Conservation (phyloP, 2,888 invertebrate genomes). For the Eutolmus rufibarbis region DNA sequence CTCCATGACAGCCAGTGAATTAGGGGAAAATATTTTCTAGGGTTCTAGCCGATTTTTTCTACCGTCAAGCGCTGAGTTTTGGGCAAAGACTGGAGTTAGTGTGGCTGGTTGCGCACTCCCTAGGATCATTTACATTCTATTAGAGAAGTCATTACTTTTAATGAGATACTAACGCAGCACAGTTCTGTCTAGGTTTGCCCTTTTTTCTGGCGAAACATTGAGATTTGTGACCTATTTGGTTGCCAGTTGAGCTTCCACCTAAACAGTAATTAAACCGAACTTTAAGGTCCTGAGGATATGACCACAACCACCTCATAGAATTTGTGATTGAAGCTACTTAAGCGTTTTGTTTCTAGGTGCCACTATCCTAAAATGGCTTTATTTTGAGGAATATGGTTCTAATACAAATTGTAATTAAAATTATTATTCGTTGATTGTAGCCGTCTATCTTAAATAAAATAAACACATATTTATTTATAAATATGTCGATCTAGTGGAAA, state of each 20-base stretch:
- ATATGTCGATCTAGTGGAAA: too few relatives aligned
- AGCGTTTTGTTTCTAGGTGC: not conserved
- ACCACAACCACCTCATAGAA: not conserved
- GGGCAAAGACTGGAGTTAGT: not conserved
- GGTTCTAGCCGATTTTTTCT: not conserved
- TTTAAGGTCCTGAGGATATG: not conserved
- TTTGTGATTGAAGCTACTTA: slow-evolving; percentile 13
- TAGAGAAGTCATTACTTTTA: slow-evolving; percentile 44
- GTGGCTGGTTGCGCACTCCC: not conserved
- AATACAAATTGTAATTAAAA: too few relatives aligned
- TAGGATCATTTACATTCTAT: slow-evolving; percentile 43
- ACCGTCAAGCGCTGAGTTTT: not conserved
- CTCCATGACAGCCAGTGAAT: slow-evolving; percentile 11
- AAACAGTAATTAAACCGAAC: slow-evolving; percentile 33
- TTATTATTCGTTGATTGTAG: too few relatives aligned
- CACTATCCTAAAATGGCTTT: not conserved
- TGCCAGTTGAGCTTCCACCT: not conserved
- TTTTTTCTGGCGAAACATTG: slow-evolving; percentile 2
- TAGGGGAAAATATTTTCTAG: not conserved
- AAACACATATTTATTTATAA: too few relatives aligned
- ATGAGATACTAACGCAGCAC: slow-evolving; percentile 40
- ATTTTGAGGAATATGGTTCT: too few relatives aligned
- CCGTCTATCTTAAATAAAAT: too few relatives aligned
- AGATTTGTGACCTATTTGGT: not conserved
- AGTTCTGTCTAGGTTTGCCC: slow-evolving; percentile 16